These are phyloP conservation scores for Camelus dromedarius DNA, from an alignment of 2,113 vertebrate species.

Conservation along the genomic window DNA sequence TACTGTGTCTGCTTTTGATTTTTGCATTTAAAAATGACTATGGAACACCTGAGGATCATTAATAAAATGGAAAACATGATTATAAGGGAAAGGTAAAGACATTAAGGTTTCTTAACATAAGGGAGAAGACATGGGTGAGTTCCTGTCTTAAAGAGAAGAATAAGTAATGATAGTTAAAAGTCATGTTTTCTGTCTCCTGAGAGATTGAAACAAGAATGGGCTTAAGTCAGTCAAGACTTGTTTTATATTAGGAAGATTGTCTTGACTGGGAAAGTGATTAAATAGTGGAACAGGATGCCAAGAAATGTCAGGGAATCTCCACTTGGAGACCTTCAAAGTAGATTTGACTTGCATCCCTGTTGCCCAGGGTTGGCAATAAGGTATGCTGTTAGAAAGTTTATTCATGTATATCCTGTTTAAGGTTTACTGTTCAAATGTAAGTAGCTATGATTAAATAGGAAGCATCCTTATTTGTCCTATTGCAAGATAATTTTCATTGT, in stretches of 20 bases:
- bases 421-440: neutral
- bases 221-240: neutral
- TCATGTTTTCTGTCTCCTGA: neutral
- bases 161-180: neutral
- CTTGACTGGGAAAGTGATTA: neutral
- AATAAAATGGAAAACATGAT: neutral
- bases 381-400: neutral
- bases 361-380: neutral
- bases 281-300: neutral
- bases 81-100: neutral
- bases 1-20: constrained; percentile 20
- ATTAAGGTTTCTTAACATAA: neutral
- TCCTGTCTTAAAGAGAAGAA: neutral
- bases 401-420: neutral
- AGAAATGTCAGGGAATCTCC: neutral
- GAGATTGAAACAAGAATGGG: neutral
- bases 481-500: neutral
- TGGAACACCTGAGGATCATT: neutral
- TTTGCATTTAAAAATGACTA: neutral
- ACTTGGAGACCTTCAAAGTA: neutral
- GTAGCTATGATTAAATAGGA: constrained; percentile 7
- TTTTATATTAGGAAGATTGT: constrained; percentile 30
- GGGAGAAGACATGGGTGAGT: neutral
- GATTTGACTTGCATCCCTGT: neutral
- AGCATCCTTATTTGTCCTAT: neutral